Conservation (phyloP, 2,888 invertebrate species). For the Lysandra coridon region DNA sequence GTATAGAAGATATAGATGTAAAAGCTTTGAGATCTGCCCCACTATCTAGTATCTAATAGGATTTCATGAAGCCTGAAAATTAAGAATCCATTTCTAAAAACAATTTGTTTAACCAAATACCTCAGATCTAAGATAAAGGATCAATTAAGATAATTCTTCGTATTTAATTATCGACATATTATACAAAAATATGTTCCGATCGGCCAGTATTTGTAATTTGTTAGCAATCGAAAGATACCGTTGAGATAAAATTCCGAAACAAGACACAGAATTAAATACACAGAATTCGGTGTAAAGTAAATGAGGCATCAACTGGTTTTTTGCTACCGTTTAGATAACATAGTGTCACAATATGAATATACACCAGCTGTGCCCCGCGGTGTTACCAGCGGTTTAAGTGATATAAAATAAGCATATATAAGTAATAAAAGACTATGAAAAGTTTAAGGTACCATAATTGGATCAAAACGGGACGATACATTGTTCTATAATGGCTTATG, state of each 20-base stretch:
- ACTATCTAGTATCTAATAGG: background rate
- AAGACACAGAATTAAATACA: background rate
- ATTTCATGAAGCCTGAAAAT: background rate
- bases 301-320: conserved; percentile 15
- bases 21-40: too few species aligned
- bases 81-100: background rate
- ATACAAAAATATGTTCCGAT: conserved; percentile 11
- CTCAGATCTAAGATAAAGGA: background rate
- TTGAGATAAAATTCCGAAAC: conserved; percentile 1
- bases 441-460: too few species aligned
- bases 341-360: background rate
- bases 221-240: conserved; percentile 9
- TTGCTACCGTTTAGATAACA: conserved; percentile 20
- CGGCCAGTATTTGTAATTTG: background rate
- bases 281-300: background rate
- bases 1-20: too few species aligned
- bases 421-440: too few species aligned
- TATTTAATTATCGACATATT: conserved; percentile 7
- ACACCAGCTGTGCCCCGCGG: too few species aligned
- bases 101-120: background rate
- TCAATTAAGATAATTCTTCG: background rate
- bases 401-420: too few species aligned
- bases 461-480: too few species aligned
- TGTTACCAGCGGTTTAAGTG: too few species aligned
- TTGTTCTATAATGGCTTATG: too few species aligned